Conservation (phyloP, 2,888 invertebrate species). For the Cryptosula pallasiana region DNA sequence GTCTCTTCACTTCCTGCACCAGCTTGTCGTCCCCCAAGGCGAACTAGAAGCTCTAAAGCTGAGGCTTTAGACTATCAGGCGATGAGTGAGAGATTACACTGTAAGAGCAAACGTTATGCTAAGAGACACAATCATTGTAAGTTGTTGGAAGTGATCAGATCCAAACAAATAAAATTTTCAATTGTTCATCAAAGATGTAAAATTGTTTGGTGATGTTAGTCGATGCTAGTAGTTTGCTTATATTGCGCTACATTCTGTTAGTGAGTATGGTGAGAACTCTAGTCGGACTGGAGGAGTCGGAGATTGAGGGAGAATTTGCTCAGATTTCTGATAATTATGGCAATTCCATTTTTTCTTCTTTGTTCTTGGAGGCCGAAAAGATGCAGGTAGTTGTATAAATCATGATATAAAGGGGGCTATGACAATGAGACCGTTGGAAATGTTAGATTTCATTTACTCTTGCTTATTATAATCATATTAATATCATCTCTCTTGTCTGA, state of each 20-base stretch:
- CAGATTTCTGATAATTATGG: constrained; percentile 11
- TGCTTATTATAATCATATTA: too few relatives aligned
- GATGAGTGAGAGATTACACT: not conserved
- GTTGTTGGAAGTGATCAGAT: not conserved
- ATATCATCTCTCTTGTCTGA: too few relatives aligned
- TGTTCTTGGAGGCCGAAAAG: constrained; percentile 4
- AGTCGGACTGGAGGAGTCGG: constrained; percentile 5
- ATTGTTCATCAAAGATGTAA: too few relatives aligned
- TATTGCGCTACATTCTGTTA: too few relatives aligned
- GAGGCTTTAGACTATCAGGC: constrained; percentile 4
- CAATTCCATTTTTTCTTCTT: constrained; percentile 7
- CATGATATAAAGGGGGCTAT: too few relatives aligned
- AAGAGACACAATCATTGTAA: constrained; percentile 22
- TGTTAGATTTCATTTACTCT: too few relatives aligned
- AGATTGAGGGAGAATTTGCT: not conserved
- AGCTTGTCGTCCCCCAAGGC: not conserved
- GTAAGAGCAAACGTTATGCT: constrained; percentile 2
- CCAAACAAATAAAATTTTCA: too few relatives aligned
- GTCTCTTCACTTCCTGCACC: not conserved
- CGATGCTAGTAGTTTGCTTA: too few relatives aligned
- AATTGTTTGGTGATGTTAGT: too few relatives aligned
- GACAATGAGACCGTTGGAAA: too few relatives aligned
- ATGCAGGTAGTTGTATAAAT: constrained; percentile 11
- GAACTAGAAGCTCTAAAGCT: not conserved
- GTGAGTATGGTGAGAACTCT: constrained; percentile 16